Conservation (phyloP, 2,888 invertebrate genomes). For the Eilema griseolum region DNA sequence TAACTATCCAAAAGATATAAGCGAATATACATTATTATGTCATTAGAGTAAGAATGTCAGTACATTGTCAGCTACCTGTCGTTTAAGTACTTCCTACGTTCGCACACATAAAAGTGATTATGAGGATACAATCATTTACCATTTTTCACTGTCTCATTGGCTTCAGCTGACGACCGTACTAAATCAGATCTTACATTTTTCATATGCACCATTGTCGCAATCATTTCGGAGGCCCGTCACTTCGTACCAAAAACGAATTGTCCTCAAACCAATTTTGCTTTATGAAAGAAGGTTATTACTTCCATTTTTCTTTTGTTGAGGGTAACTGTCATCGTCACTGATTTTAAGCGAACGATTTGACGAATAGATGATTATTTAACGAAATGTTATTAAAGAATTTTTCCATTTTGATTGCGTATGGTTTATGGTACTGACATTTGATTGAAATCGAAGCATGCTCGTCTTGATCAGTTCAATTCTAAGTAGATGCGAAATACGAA, state of each 20-base stretch:
- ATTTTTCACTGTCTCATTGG: slow-evolving; percentile 28
- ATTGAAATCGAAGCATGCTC: slow-evolving; percentile 17
- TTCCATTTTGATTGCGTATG: slow-evolving; percentile 19
- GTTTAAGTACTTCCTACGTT: not conserved
- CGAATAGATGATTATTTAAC: slow-evolving; percentile 55
- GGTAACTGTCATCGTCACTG: slow-evolving; percentile 73
- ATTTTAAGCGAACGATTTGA: slow-evolving; percentile 65
- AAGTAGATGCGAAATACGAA: not conserved
- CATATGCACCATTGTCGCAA: slow-evolving; percentile 49
- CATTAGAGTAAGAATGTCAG: not conserved
- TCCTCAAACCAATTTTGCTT: slow-evolving; percentile 79
- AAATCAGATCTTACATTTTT: slow-evolving; percentile 42
- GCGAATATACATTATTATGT: not conserved
- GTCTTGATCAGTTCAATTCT: not conserved
- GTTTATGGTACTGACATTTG: slow-evolving; percentile 21
- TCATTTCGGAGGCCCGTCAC: slow-evolving; percentile 70
- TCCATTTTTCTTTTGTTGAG: slow-evolving; percentile 75
- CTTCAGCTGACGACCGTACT: slow-evolving; percentile 41
- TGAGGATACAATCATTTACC: not conserved
- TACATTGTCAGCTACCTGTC: not conserved
- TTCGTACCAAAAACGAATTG: slow-evolving; percentile 70
- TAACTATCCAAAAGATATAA: not conserved
- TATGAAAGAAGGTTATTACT: slow-evolving; percentile 82
- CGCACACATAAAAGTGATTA: not conserved
- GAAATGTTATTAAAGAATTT: slow-evolving; percentile 34